Conservation (phyloP, 2,797 vertebrate species). For the Gambusia yucatana region DNA sequence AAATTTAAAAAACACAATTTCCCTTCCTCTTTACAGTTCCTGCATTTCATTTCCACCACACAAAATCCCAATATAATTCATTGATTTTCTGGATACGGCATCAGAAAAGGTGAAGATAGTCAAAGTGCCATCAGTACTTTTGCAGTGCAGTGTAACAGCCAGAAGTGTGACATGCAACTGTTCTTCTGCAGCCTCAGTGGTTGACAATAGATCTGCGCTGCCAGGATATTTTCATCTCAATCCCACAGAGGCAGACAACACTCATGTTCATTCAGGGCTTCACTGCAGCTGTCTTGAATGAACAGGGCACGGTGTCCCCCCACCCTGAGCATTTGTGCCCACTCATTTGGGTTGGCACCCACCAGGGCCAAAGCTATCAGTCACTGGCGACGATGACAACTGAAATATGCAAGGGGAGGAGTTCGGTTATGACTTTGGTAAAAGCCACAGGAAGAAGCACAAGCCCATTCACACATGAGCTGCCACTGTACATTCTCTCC, state of each 20-base stretch:
- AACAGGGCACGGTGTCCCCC: conserved; percentile 45
- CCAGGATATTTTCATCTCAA: conserved; percentile 54
- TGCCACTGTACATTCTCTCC: conserved; percentile 61
- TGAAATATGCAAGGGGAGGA: conserved; percentile 44
- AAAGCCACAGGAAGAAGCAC: conserved; percentile 62
- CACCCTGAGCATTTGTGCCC: conserved; percentile 53
- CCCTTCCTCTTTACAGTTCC: background rate
- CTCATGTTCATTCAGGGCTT: conserved; percentile 36
- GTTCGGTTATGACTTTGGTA: conserved; percentile 42
- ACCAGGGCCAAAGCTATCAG: conserved; percentile 44
- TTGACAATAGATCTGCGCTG: conserved; percentile 15
- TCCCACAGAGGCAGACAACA: conserved; percentile 22
- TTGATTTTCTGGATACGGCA: background rate
- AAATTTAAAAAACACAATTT: background rate
- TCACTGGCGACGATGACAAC: conserved; percentile 52
- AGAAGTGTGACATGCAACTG: background rate
- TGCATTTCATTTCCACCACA: background rate
- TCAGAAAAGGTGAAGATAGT: background rate
- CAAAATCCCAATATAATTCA: background rate
- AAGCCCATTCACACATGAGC: conserved; percentile 52
- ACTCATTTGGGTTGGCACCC: conserved; percentile 50
- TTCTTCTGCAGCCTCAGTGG: conserved; percentile 14
- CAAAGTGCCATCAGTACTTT: background rate
- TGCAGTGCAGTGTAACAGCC: background rate
- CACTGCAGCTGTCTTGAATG: conserved; percentile 74